phyloP scores from a whole-genome alignment of 2,888 invertebrate genomes.

The Microctonus brassicae region DNA sequence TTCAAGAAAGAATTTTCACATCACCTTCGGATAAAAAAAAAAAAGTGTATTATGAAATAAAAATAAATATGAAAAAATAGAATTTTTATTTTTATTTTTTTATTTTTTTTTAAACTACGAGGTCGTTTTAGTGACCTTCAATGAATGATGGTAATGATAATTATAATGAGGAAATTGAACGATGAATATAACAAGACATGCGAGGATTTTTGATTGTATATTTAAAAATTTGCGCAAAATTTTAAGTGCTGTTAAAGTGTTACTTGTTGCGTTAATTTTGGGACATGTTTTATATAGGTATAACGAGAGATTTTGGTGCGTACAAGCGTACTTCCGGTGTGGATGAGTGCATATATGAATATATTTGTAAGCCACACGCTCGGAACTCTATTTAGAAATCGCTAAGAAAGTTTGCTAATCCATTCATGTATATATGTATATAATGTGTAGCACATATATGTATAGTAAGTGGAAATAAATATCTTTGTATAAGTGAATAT shows the following conservation, averaged over 20 bases:
- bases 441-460: no score
- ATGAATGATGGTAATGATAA: neutral
- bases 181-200: neutral
- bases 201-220: neutral
- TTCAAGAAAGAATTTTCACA: neutral
- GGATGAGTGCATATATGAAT: conserved; percentile 4
- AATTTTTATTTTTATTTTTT: neutral
- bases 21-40: neutral
- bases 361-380: conserved; percentile 23
- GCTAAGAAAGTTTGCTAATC: conserved; percentile 53
- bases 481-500: neutral
- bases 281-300: neutral
- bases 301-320: conserved; percentile 15
- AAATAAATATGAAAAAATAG: neutral
- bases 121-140: neutral
- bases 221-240: no score
- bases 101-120: neutral
- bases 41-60: neutral
- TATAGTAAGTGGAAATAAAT: conserved; percentile 18
- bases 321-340: conserved; percentile 21
- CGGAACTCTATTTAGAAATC: conserved; percentile 57
- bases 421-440: conserved; percentile 22
- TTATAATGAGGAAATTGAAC: neutral
- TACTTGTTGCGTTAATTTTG: neutral
- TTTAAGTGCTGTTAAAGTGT: no score